Evolutionary conservation across 2,113 vertebrate species (phyloP), one percentile per base, ranked within the genome.

Genomic region (Syngnathus scovelli): DNA sequence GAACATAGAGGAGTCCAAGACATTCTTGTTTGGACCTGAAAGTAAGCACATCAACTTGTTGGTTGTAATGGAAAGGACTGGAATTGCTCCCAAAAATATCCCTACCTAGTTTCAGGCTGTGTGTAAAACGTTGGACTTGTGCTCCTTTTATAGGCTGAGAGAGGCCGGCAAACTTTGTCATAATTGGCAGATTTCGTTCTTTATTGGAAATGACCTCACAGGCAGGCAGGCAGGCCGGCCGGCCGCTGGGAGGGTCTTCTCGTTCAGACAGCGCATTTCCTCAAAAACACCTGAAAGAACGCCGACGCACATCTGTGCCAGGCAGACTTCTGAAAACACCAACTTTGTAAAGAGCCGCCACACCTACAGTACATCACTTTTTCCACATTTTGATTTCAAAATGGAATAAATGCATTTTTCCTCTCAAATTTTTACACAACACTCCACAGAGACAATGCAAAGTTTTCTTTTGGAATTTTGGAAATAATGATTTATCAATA

Each of bases 161-260:
- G 67, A 56, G 73, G 0, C 61, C 36, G 21, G n/a, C 69, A 48
- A 59, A 76, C 69, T 38, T 33, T 48, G 46, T 6, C 38, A 67
- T 82, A 78, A 84, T 78, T 74, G 77, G 37, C 55, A 1, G 36
- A 71, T 80, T 33, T 80, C 12, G 36, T 48, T 80, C 75, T 78
- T 73, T 82, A 81, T 78, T 77, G 77, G 83, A 68, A 33, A 68
- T 83, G 86, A 89, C 62, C 76, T 89, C 86, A 88, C 66, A 69
- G 72, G 56, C 8, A 3, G 27, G 3, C 27, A 23, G 23, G 23
- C 23, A 23, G 23, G 23, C 23, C 1, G 23, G 23, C 66, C 68
- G 72, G 56, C 8, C 21, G 10, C 27, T 68, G 84, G 85, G 83
- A 83, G 83, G 83, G 27, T 69, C 77, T 75, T 71, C 39, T 1